These are phyloP conservation scores for Colinus virginianus DNA, from an alignment of 2,113 vertebrate species.

Conservation along the genomic window DNA sequence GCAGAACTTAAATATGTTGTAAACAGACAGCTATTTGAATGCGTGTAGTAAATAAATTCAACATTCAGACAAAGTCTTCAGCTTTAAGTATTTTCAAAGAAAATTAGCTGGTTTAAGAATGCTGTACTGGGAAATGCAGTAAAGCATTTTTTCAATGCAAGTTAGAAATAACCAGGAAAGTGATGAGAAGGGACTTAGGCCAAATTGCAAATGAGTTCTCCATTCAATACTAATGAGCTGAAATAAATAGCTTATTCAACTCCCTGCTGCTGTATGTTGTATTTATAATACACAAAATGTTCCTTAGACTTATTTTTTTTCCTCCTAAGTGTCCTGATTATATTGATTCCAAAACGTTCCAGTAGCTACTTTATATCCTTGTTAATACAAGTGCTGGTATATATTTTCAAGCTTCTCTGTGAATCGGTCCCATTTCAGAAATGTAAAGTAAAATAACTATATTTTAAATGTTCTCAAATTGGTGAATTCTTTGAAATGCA, in stretches of 20 bases:
- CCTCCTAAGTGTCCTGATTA: not conserved
- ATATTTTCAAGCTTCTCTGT: not conserved
- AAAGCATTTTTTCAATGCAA: not conserved
- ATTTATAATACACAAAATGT: not conserved
- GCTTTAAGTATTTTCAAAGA: not conserved
- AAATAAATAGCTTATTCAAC: not conserved
- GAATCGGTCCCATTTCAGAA: not conserved
- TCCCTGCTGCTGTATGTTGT: not conserved
- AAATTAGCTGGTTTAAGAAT: not conserved
- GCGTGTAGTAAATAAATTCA: fast-evolving
- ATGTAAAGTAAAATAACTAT: not conserved
- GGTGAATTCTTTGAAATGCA: not conserved
- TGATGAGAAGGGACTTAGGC: not conserved
- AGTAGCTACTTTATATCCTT: not conserved
- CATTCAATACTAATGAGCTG: not conserved
- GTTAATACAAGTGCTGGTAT: not conserved
- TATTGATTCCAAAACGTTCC: not conserved
- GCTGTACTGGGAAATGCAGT: fast-evolving
- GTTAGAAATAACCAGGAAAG: not conserved
- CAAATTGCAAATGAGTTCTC: not conserved
- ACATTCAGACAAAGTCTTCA: not conserved
- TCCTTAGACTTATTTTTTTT: not conserved
- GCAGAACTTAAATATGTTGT: not conserved
- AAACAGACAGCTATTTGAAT: not conserved
- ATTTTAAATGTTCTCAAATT: not conserved